Base-by-base conservation (phyloP, 2,113 vertebrate genomes). In the Scopus umbretta region DNA sequence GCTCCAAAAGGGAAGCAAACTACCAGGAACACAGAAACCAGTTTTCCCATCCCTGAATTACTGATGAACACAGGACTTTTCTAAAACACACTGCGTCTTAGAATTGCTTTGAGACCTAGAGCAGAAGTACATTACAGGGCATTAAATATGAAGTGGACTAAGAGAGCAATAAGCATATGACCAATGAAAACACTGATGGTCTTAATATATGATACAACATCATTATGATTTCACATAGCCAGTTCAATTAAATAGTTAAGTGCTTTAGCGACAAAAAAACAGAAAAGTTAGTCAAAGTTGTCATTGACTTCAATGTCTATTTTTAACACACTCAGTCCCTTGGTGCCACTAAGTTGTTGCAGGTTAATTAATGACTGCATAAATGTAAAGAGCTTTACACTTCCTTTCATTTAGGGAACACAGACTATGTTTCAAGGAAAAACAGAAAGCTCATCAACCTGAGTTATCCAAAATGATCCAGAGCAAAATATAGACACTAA, bases 341-440 rank as follows among this genome's bases (percentile, higher is more conserved):
- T 52, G 91, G 81, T 95, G 74, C 78, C 85, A 58, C 79, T 87
- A 90, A 61, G 92, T 91, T 93, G 62, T 74, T 83, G 38, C 58
- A 76, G 59, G 78, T 94, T 96, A 96, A 97, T 96, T 95, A 97
- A 96, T 96, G 78, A 86, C 82, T 71, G 43, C 62, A 63, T 96
- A 91, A 95, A 89, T 47, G 66, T 82, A 96, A 87, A 95, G 86
- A 76, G 86, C 66, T 87, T 89, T 96, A 88, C 34, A 71, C 86
- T 94, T 87, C 86, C 76, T 95, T 94, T 96, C 67, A 94, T 92
- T 89, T 76, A 86, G 43, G 32, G 42, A 90, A 83, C 23, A 2
- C 36, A 92, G 71, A 83, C 55, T 73, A 20, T 0, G 2, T 90
- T 92, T 70, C 75, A 95, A 90, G 63, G 25, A 87, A 92, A 95